Conservation (phyloP, 1,140 invertebrate species). For the Leptinotarsa undecemlineata region DNA sequence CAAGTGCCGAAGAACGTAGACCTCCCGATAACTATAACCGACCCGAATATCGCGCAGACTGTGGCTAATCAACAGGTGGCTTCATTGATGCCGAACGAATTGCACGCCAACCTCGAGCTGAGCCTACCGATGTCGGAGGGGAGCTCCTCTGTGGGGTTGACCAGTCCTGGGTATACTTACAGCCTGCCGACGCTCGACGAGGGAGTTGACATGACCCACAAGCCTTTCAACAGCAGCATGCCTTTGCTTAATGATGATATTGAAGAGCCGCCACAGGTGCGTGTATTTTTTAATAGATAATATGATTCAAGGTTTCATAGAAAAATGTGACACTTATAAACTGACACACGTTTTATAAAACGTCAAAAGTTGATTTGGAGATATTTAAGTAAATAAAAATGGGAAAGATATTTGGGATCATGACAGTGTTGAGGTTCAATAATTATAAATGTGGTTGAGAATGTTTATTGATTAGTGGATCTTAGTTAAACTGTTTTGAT, state of each 20-base stretch:
- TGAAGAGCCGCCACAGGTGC: conserved; percentile 27
- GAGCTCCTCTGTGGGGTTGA: conserved; percentile 59
- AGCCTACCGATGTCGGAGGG: conserved; percentile 73
- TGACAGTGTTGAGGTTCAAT: too few species aligned
- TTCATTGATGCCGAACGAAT: conserved; percentile 52
- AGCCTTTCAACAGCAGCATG: conserved; percentile 48
- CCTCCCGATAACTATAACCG: conserved; percentile 60
- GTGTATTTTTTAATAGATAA: neutral
- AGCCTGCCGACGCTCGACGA: conserved; percentile 50
- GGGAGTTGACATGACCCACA: conserved; percentile 44
- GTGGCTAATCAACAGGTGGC: conserved; percentile 56
- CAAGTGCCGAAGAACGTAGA: conserved; percentile 59
- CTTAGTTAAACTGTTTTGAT: too few species aligned
- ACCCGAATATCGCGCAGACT: conserved; percentile 61
- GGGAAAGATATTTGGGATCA: too few species aligned
- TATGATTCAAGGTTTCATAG: too few species aligned
- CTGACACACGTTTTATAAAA: too few species aligned
- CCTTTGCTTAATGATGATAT: conserved; percentile 47
- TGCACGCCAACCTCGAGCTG: conserved; percentile 67
- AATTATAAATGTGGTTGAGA: too few species aligned
- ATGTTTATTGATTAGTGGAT: too few species aligned
- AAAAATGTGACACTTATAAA: too few species aligned
- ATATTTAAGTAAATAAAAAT: too few species aligned
- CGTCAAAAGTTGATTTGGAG: too few species aligned
- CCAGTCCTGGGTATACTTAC: conserved; percentile 49